phyloP scores from a whole-genome alignment of 1,140 invertebrate species.

The Microplitis mediator region DNA sequence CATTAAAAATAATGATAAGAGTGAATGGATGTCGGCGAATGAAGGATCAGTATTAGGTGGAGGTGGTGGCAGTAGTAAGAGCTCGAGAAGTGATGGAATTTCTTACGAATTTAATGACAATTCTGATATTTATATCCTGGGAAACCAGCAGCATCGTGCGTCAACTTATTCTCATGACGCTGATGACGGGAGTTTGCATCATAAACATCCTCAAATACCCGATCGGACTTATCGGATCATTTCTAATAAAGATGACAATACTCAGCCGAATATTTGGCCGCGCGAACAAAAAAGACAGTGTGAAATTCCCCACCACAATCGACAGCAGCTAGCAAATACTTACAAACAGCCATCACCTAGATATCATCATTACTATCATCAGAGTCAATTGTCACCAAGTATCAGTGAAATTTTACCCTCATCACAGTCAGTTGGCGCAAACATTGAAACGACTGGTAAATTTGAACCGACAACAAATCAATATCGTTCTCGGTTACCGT shows the following conservation, averaged over 20 bases:
- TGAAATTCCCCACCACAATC: constrained; percentile 11
- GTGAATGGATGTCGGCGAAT: background rate
- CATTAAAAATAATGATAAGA: constrained; percentile 1
- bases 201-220: constrained; percentile 1
- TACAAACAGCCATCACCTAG: background rate
- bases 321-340: background rate
- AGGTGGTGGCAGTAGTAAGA: background rate
- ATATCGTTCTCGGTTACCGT: background rate
- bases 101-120: constrained; percentile 53
- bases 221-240: constrained; percentile 48
- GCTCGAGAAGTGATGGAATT: constrained; percentile 26
- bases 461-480: background rate
- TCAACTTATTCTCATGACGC: constrained; percentile 54
- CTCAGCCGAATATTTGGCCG: background rate
- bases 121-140: constrained; percentile 55
- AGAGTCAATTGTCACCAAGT: background rate
- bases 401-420: background rate
- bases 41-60: background rate
- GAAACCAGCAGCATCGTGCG: constrained; percentile 52
- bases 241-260: constrained; percentile 35
- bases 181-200: constrained; percentile 13
- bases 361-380: constrained; percentile 16
- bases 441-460: background rate
- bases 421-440: background rate
- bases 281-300: constrained; percentile 2